Conservation (phyloP, 2,797 vertebrate genomes). For the Thalassophryne amazonica region DNA sequence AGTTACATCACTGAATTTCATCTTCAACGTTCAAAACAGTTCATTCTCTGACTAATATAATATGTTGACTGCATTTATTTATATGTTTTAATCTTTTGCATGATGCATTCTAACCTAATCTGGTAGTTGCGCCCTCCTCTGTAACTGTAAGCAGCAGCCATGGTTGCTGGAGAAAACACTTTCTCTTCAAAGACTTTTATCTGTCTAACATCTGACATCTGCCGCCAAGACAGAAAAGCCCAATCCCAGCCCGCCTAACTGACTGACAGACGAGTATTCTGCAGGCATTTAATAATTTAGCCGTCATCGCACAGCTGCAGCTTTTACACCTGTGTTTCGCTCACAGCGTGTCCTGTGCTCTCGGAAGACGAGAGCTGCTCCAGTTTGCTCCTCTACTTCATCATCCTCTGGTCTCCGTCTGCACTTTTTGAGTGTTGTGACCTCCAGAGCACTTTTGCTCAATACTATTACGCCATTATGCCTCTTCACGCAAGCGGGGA, state of each 20-base stretch:
- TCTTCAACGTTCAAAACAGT: too few relatives aligned
- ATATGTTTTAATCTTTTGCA: neutral
- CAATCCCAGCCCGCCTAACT: too few relatives aligned
- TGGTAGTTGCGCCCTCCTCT: neutral
- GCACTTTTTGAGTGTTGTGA: slow-evolving; percentile 54
- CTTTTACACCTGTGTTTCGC: slow-evolving; percentile 29
- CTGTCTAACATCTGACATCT: slow-evolving; percentile 40
- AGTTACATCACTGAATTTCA: too few relatives aligned
- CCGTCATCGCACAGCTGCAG: slow-evolving; percentile 33
- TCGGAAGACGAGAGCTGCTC: slow-evolving; percentile 37
- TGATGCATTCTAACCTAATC: neutral
- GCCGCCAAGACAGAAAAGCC: slow-evolving; percentile 31
- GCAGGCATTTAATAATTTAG: slow-evolving; percentile 70
- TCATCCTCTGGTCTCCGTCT: slow-evolving; percentile 54
- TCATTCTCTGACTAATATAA: too few relatives aligned
- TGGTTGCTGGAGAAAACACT: slow-evolving; percentile 6
- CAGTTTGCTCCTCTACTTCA: slow-evolving; percentile 61
- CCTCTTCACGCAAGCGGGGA: slow-evolving; percentile 26
- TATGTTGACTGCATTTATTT: neutral
- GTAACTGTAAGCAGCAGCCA: neutral
- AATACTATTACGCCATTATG: slow-evolving; percentile 33
- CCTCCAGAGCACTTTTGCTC: slow-evolving; percentile 49
- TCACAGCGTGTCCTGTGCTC: slow-evolving; percentile 19
- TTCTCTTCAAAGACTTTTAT: slow-evolving; percentile 36
- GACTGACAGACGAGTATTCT: slow-evolving; percentile 56